Evolutionary conservation across 2,888 invertebrate species (phyloP).

Genomic region (Netelia fuscicornis): DNA sequence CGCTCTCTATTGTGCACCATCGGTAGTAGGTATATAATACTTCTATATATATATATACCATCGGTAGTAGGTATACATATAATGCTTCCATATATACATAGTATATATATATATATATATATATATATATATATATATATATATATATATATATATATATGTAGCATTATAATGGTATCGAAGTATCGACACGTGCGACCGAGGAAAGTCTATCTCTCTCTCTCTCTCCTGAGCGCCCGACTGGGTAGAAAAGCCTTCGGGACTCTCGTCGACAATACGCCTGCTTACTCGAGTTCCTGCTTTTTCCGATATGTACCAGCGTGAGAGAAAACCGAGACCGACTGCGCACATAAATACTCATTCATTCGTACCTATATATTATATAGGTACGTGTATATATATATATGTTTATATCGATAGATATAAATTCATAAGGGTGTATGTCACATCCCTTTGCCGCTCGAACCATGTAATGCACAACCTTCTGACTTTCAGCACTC

Average conservation of each 20-base stretch:
- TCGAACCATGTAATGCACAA: neutral
- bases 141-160: neutral
- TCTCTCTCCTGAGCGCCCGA: conserved; percentile 60
- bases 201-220: conserved; percentile 42
- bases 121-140: too few relatives aligned
- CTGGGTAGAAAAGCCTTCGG: conserved; percentile 19
- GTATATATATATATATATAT: too few relatives aligned
- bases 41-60: neutral
- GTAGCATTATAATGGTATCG: conserved; percentile 40
- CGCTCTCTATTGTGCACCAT: conserved; percentile 33
- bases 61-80: conserved; percentile 5
- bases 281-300: conserved; percentile 19
- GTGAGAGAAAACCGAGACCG: conserved; percentile 23
- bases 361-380: conserved; percentile 17
- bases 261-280: conserved; percentile 34
- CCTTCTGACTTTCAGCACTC: neutral
- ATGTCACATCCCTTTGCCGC: neutral
- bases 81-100: neutral
- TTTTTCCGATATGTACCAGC: conserved; percentile 18
- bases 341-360: conserved; percentile 47
- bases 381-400: neutral
- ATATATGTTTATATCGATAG: neutral
- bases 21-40: conserved; percentile 1
- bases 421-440: neutral
- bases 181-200: conserved; percentile 61